Evolutionary conservation across 2,797 vertebrate species (phyloP).

Genomic region (Crenichthys baileyi): DNA sequence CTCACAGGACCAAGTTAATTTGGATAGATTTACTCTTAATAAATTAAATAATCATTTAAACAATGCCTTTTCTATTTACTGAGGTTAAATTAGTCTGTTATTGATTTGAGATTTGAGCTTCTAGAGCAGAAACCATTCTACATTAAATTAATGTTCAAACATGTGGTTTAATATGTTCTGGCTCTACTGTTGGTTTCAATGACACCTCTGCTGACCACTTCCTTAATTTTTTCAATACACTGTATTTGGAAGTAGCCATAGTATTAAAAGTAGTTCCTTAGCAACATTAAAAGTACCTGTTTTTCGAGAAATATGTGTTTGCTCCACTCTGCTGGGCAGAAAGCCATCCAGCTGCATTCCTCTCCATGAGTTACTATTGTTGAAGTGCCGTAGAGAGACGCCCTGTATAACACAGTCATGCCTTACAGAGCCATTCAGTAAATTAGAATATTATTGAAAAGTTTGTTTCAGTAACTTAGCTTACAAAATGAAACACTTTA

Average conservation of each 20-base stretch:
- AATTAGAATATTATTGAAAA: too few relatives aligned
- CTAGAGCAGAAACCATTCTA: background rate
- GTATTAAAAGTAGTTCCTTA: background rate
- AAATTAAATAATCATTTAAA: too few relatives aligned
- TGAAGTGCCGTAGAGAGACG: slow-evolving; percentile 44
- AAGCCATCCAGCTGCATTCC: slow-evolving; percentile 75
- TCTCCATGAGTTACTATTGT: slow-evolving; percentile 38
- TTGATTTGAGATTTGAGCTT: too few relatives aligned
- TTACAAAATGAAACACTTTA: too few relatives aligned
- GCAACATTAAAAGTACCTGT: slow-evolving; percentile 30
- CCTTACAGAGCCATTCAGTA: background rate
- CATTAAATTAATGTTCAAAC: background rate
- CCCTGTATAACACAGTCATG: slow-evolving; percentile 34
- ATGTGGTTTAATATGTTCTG: background rate
- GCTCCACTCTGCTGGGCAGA: slow-evolving; percentile 26
- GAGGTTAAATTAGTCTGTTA: too few relatives aligned
- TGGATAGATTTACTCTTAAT: too few relatives aligned
- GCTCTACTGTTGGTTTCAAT: background rate
- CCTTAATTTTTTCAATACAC: background rate
- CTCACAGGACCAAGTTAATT: too few relatives aligned
- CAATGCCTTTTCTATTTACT: too few relatives aligned
- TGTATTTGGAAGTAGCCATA: background rate
- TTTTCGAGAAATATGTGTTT: slow-evolving; percentile 46
- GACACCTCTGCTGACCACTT: background rate
- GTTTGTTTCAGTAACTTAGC: too few relatives aligned